Base-by-base conservation (phyloP, 2,113 vertebrate genomes). In the Jaculus jaculus region DNA sequence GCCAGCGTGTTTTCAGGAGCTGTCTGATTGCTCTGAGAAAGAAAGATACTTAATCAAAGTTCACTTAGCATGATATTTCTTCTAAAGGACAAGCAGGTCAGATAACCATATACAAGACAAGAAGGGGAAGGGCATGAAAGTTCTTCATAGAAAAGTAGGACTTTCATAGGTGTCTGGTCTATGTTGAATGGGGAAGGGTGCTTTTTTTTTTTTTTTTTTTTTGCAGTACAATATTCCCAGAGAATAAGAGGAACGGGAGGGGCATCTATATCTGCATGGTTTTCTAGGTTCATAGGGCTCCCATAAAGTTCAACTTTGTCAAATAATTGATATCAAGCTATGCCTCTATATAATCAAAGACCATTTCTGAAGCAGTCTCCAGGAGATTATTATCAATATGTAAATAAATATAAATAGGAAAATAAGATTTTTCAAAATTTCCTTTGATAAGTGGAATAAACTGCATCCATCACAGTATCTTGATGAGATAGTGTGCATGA, bases 391-490 rank as follows among this genome's bases (percentile, higher is more conserved):
- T 93, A 11, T 42, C 34, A 80, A 77, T 74, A 10, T 84, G 6
- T 58, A 65, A 72, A 9, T 66, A 32, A 80, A 74, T 66, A 20
- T 54, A 5, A 4, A 9, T 37, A 32, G 3, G 32, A 82, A 51
- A 91, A 77, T 18, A 13, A 15, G 3, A 82, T 93, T 68, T 93
- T 89, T 80, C 10, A 87, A 93, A 54, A 30, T 20, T 71, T 90
- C 7, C 5, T 58, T 16, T 60, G n/a, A 74, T 71, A 42, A 68
- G 2, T 65, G 78, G 28, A 32, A 78, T 42, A 69, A 84, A 30
- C 4, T 79, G 32, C 2, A 51, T 21, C 42, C 2, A 51, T 21
- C 42, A 37, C 23, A 80, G 74, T 32, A 73, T 39, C n/a, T n/a
- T 78, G 24, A 65, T 69, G 34, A 92, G 92, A 77, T 4, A 24